These are phyloP conservation scores for Zosterops borbonicus DNA, from an alignment of 2,113 vertebrate genomes.

Conservation along the genomic window DNA sequence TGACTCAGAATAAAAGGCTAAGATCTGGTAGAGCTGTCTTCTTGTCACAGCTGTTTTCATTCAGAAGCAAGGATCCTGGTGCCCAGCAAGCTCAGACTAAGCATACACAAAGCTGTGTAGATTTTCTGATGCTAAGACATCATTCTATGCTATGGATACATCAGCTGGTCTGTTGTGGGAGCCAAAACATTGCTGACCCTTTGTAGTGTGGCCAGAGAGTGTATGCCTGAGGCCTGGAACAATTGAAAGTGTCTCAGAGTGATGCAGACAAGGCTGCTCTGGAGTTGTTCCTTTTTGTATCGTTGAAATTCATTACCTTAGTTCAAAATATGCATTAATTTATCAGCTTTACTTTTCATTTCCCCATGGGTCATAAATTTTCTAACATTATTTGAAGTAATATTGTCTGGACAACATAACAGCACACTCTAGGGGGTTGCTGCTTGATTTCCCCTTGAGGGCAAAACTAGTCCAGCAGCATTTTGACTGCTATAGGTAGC, in stretches of 20 bases:
- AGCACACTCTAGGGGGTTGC: not conserved
- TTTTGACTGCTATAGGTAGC: not conserved
- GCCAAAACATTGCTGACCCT: not conserved
- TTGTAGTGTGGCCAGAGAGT: not conserved
- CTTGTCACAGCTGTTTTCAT: not conserved
- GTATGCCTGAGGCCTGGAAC: not conserved
- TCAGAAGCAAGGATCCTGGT: not conserved
- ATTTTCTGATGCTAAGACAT: not conserved
- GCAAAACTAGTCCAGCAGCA: not conserved
- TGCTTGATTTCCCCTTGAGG: not conserved
- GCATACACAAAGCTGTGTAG: not conserved
- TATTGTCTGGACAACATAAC: not conserved
- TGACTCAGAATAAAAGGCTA: not conserved
- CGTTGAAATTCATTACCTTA: not conserved
- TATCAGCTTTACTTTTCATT: not conserved
- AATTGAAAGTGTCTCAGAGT: not conserved
- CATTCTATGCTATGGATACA: not conserved
- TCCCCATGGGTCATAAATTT: not conserved
- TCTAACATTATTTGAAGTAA: not conserved
- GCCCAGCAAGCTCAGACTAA: not conserved
- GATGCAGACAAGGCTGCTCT: not conserved
- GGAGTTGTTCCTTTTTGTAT: not conserved
- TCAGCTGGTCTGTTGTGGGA: not conserved
- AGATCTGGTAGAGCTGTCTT: not conserved
- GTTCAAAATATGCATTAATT: not conserved